Conservation (phyloP, 2,888 invertebrate genomes). For the Spicauda simplicius region DNA sequence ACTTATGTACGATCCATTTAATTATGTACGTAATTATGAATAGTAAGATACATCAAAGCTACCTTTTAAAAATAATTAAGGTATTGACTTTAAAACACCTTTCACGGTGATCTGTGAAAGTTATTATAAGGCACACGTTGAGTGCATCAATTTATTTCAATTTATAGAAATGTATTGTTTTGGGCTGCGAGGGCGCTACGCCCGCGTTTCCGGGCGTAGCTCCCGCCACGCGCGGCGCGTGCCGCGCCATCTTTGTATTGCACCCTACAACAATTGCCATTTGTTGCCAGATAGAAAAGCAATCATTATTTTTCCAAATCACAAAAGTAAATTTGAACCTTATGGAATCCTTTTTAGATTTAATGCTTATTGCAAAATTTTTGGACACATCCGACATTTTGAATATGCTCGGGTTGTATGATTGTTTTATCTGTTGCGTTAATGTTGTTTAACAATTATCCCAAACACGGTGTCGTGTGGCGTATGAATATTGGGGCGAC, state of each 20-base stretch:
- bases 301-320: conserved; percentile 42
- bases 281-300: conserved; percentile 65
- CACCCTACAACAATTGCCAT: conserved; percentile 72
- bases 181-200: conserved; percentile 69
- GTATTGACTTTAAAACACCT: conserved; percentile 46
- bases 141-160: conserved; percentile 83
- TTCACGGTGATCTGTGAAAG: conserved; percentile 58
- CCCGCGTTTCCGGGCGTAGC: conserved; percentile 72
- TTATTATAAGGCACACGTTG: conserved; percentile 63
- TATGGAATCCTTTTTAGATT: conserved; percentile 33
- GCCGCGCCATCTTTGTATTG: conserved; percentile 78
- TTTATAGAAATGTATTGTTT: conserved; percentile 79
- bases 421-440: conserved; percentile 76
- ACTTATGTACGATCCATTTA: no score
- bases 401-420: conserved; percentile 43
- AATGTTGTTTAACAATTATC: conserved; percentile 81
- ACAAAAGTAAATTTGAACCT: conserved; percentile 42
- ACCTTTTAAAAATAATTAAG: not conserved
- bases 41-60: no score
- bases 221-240: conserved; percentile 80
- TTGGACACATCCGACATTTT: conserved; percentile 2
- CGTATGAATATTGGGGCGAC: conserved; percentile 61
- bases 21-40: no score
- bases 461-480: conserved; percentile 67
- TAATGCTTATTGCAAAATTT: conserved; percentile 39